Evolutionary conservation across 2,113 vertebrate species (phyloP), one percentile per base, ranked within the genome.

Genomic region (Tapirus terrestris): DNA sequence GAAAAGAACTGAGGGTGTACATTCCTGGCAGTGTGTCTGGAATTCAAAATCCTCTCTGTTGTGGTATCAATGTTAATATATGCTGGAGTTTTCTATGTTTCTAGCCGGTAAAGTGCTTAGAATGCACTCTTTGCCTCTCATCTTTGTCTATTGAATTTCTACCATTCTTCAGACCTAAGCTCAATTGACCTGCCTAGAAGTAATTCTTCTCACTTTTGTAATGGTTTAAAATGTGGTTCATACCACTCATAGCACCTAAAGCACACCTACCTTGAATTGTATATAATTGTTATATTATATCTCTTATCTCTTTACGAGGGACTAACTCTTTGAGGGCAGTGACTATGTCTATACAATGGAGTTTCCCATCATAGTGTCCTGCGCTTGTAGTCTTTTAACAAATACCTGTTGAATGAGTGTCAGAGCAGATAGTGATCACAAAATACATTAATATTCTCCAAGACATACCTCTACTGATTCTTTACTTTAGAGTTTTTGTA

Each of bases 141-240:
- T 56, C 33, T 86, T 90, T 88, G 81, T 77, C 33, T 72, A 5
- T 43, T 70, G 58, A 92, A 63, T 96, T 81, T 96, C 53, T 56
- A n/a, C 9, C 18, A 39, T 91, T 94, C 73, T 96, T 90, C 31
- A 56, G n/a, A 80, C 29, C 18, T 86, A 61, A 80, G 10, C 53
- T 94, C 80, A 58, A 2, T 11, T 89, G 82, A 58, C 45, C 31
- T 56, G 31, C 68, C 67, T 81, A n/a, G n/a, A 82, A 85, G 31
- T 75, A 63, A 43, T 21, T 33, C 72, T 60, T 84, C 10, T 21
- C 33, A 9, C 23, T 18, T 79, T 73, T 75, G n/a, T 79, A 91
- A 68, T 25, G 75, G 39, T 58, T 92, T 73, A 79, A 91, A 96
- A 84, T 77, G 45, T 70, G 29, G n/a, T 36, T 81, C 36, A 79